Evolutionary conservation across 2,797 vertebrate species (phyloP).

Genomic region (Nasua narica): DNA sequence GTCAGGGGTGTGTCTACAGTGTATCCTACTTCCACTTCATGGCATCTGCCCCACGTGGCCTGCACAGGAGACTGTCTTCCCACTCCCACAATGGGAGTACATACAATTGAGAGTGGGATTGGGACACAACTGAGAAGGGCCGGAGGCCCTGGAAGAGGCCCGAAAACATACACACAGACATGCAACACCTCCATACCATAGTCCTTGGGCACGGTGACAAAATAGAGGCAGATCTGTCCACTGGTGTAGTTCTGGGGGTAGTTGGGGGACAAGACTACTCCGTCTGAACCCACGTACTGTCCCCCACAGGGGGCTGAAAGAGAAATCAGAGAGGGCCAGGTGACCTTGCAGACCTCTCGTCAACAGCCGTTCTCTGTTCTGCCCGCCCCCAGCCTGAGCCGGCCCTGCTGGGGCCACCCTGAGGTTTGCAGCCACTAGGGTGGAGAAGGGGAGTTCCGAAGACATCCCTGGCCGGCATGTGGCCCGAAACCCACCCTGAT

Average conservation of each 20-base stretch:
- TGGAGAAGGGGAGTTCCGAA: background rate
- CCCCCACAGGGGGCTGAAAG: slow-evolving; percentile 95
- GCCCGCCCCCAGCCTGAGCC: background rate
- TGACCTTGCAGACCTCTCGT: background rate
- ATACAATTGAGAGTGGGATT: background rate
- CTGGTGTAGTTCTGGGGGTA: slow-evolving; percentile 97
- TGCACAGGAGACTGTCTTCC: background rate
- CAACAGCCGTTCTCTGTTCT: background rate
- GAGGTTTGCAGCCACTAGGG: background rate
- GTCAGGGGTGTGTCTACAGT: background rate
- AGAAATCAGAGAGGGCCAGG: slow-evolving; percentile 30
- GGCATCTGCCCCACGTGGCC: background rate
- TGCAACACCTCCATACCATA: slow-evolving; percentile 87
- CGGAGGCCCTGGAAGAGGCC: background rate
- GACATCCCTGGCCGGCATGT: background rate
- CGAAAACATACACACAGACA: background rate
- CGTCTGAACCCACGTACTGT: slow-evolving; percentile 93
- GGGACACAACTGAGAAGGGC: background rate
- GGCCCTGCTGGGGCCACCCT: background rate
- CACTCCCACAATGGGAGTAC: background rate
- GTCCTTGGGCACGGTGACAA: slow-evolving; percentile 94
- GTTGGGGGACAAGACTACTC: slow-evolving; percentile 95
- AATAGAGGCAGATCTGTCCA: slow-evolving; percentile 93
- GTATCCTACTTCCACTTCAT: background rate
- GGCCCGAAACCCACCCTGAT: background rate